A percentile compares a stretch with the other conserved stretches of the same genome.
Conservation (phyloP, 2,797 vertebrate species). For the Neoniphon sammara region DNA sequence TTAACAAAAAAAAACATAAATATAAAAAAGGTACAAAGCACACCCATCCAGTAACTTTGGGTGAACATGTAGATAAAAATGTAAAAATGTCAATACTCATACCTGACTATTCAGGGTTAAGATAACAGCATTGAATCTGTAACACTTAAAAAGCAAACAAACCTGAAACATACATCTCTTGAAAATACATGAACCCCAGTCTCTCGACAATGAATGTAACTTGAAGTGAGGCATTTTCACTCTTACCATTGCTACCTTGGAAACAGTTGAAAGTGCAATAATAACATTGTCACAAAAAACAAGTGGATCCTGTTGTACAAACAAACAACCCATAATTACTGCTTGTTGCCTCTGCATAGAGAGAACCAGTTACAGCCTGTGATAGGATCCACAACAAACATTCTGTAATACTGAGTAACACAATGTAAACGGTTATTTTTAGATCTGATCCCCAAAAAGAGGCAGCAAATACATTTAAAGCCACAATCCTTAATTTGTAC, state of each 20-base stretch:
- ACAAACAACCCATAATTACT: slow-evolving; percentile 12
- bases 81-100: slow-evolving; percentile 36
- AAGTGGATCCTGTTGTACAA: slow-evolving; percentile 27
- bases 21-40: slow-evolving; percentile 55
- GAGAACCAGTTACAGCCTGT: slow-evolving; percentile 33
- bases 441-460: slow-evolving; percentile 29
- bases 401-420: slow-evolving; percentile 56
- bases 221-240: slow-evolving; percentile 33
- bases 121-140: slow-evolving; percentile 34
- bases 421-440: slow-evolving; percentile 56
- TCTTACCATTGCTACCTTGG: slow-evolving; percentile 28
- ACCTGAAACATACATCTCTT: slow-evolving; percentile 51
- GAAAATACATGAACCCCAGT: slow-evolving; percentile 55
- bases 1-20: slow-evolving; percentile 70
- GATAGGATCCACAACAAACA: slow-evolving; percentile 32
- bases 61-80: slow-evolving; percentile 48
- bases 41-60: slow-evolving; percentile 11
- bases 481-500: slow-evolving; percentile 58
- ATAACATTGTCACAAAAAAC: slow-evolving; percentile 25
- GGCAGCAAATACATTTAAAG: slow-evolving; percentile 54
- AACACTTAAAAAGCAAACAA: slow-evolving; percentile 49
- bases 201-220: slow-evolving; percentile 31
- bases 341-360: slow-evolving; percentile 60
- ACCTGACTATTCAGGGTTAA: slow-evolving; percentile 60
- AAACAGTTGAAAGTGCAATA: slow-evolving; percentile 70